Conservation (phyloP, 2,888 invertebrate genomes). For the Cheilosia grossa region DNA sequence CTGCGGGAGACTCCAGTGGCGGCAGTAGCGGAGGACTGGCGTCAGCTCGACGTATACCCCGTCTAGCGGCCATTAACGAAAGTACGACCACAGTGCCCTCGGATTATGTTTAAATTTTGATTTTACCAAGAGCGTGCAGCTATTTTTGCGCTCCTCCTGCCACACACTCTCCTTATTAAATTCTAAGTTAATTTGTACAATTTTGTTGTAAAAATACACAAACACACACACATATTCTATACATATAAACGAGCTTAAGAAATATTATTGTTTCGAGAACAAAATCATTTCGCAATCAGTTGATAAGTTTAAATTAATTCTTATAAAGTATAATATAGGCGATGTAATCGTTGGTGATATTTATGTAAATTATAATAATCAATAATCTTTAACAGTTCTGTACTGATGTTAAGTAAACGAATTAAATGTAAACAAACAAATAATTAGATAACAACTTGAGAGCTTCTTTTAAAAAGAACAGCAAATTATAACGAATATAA, state of each 20-base stretch:
- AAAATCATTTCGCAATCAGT: constrained; percentile 62
- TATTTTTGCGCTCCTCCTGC: constrained; percentile 38
- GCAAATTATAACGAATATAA: constrained; percentile 48
- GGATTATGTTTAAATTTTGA: constrained; percentile 84
- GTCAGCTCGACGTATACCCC: constrained; percentile 82
- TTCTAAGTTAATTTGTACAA: constrained; percentile 68
- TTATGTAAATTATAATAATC: constrained; percentile 77
- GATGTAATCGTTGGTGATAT: constrained; percentile 83
- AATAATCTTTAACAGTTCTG: constrained; percentile 59
- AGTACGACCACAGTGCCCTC: constrained; percentile 85
- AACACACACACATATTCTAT: constrained; percentile 10
- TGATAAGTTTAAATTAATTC: constrained; percentile 53
- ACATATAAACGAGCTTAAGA: constrained; percentile 71
- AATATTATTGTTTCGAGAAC: constrained; percentile 58
- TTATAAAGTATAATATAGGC: constrained; percentile 77
- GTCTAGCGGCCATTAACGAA: constrained; percentile 85
- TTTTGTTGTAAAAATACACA: constrained; percentile 61
- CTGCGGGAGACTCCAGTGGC: constrained; percentile 78
- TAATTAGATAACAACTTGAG: constrained; percentile 28
- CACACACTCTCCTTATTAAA: constrained; percentile 46
- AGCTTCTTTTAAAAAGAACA: constrained; percentile 74
- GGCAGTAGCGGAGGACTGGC: constrained; percentile 78
- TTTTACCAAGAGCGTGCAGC: constrained; percentile 8
- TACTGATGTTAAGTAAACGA: constrained; percentile 69
- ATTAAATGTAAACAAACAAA: constrained; percentile 43